Evolutionary conservation across 2,888 invertebrate species (phyloP).

Genomic region (Thereva unica): DNA sequence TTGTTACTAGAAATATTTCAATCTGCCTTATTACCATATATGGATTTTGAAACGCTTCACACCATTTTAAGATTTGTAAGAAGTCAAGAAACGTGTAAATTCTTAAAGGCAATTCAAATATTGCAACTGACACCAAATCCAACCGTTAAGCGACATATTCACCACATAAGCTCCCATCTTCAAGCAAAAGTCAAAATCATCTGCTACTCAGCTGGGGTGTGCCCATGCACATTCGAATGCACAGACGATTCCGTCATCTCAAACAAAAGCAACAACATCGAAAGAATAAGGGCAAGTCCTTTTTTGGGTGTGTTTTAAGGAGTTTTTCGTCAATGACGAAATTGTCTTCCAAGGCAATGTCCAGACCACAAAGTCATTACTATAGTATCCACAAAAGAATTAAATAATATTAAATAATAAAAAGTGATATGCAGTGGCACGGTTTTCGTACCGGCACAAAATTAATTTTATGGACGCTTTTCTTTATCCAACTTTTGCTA

Average conservation of each 20-base stretch:
- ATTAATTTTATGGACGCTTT: conserved; percentile 52
- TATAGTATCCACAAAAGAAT: background rate
- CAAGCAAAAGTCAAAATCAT: background rate
- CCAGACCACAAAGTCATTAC: conserved; percentile 28
- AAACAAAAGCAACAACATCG: background rate
- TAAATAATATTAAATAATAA: conserved; percentile 18
- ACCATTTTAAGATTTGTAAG: no score
- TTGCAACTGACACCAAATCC: no score
- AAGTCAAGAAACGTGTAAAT: no score
- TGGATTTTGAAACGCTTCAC: no score
- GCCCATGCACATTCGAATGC: background rate
- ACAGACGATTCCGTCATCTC: conserved; percentile 1
- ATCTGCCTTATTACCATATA: no score
- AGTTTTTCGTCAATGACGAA: conserved; percentile 15
- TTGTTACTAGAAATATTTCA: no score
- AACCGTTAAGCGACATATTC: no score
- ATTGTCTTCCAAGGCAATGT: conserved; percentile 36
- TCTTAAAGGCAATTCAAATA: no score
- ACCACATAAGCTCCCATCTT: no score
- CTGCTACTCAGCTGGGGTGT: conserved; percentile 14
- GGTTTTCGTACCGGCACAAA: conserved; percentile 46
- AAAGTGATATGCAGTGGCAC: conserved; percentile 41
- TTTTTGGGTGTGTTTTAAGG: conserved; percentile 38
- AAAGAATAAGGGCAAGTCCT: conserved; percentile 12
- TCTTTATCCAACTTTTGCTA: conserved; percentile 52